These are phyloP conservation scores for Heteromyza rotundicornis DNA, from an alignment of 2,888 invertebrate species.

Conservation along the genomic window DNA sequence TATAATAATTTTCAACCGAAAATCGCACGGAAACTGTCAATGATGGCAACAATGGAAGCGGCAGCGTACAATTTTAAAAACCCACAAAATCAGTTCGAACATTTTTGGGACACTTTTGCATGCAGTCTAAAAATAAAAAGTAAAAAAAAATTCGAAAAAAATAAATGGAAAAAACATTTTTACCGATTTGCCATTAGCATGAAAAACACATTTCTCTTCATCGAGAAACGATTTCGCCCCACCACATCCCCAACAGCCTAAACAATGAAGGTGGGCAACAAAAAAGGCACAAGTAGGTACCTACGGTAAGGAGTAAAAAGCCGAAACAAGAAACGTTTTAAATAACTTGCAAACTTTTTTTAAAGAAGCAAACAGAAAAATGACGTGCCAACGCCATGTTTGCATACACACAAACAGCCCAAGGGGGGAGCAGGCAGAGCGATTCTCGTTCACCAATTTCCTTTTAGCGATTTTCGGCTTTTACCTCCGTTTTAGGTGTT, in stretches of 20 bases:
- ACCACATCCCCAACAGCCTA: too few relatives aligned
- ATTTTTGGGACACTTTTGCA: background rate
- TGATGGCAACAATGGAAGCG: background rate
- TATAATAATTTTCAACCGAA: constrained; percentile 14
- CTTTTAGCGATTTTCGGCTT: background rate
- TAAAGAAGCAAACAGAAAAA: background rate
- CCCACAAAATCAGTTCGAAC: background rate
- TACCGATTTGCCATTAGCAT: constrained; percentile 52
- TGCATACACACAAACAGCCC: background rate
- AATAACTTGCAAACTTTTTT: constrained; percentile 38
- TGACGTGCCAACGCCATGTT: background rate
- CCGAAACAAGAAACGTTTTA: constrained; percentile 37
- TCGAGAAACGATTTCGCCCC: constrained; percentile 5
- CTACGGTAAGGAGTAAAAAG: background rate
- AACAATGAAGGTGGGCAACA: constrained; percentile 25
- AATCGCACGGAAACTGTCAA: background rate
- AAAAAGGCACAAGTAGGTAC: background rate
- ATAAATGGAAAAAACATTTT: constrained; percentile 1
- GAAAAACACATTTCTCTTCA: constrained; percentile 51
- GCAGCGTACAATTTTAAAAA: background rate
- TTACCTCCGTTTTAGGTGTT: background rate
- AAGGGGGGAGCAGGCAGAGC: background rate
- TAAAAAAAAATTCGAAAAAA: too few relatives aligned
- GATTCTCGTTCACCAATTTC: background rate
- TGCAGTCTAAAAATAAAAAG: background rate